These are phyloP conservation scores for Pterois miles DNA, from an alignment of 2,797 vertebrate genomes.

Conservation along the genomic window DNA sequence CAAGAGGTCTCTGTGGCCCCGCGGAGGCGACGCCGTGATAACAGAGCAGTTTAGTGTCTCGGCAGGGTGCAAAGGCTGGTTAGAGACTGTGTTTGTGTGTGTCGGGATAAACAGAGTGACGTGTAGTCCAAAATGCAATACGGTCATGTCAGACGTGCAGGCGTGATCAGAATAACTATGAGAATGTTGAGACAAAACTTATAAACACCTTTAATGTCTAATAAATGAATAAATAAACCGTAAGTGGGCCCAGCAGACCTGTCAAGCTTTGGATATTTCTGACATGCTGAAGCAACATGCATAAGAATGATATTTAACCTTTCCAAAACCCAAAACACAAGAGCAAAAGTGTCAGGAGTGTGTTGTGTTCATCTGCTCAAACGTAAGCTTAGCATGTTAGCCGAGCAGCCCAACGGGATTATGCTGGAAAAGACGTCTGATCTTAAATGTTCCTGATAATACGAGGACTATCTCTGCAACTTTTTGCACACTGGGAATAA, in stretches of 20 bases:
- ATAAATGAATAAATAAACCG: no score
- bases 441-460: neutral
- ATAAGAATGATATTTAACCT: neutral
- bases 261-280: neutral
- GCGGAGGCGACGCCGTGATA: conserved; percentile 27
- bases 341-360: neutral
- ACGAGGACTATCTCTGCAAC: neutral
- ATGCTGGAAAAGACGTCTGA: neutral
- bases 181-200: neutral
- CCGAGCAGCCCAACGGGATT: neutral
- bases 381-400: neutral
- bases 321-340: neutral
- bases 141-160: neutral
- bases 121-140: conserved; percentile 1
- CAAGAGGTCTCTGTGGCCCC: conserved; percentile 25
- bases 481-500: neutral
- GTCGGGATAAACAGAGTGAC: neutral
- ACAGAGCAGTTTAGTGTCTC: conserved; percentile 25
- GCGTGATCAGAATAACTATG: neutral
- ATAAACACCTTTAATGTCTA: neutral
- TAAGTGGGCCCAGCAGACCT: neutral
- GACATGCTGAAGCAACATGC: neutral
- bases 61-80: conserved; percentile 1
- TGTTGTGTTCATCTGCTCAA: neutral
- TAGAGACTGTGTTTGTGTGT: neutral